Percentiles rank a stretch among this genome's conserved stretches.
These are phyloP conservation scores for Lophius americanus DNA, from an alignment of 2,797 vertebrate species.

Conservation along the genomic window DNA sequence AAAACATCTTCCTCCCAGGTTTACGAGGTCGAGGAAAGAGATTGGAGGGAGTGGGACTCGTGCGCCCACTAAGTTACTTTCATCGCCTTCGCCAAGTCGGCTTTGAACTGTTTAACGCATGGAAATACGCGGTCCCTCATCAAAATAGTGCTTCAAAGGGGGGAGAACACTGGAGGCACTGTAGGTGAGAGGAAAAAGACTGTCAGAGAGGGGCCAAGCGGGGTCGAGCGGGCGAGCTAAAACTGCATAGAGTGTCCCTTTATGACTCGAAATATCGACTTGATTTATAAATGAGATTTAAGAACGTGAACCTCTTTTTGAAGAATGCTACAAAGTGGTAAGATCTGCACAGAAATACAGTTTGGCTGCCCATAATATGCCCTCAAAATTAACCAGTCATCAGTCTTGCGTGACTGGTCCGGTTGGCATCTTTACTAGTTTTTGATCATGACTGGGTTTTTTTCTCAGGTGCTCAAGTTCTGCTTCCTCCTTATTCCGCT, in stretches of 20 bases:
- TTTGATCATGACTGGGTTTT: too few species aligned
- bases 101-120: conserved; percentile 58
- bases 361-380: conserved; percentile 22
- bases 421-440: too few species aligned
- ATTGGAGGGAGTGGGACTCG: conserved; percentile 20
- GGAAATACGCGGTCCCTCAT: conserved; percentile 58
- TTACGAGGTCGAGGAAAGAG: conserved; percentile 34
- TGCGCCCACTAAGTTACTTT: conserved; percentile 44
- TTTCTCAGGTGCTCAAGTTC: too few species aligned
- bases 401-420: too few species aligned
- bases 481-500: too few species aligned
- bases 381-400: conserved; percentile 3
- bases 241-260: conserved; percentile 59
- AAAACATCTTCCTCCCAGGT: conserved; percentile 51
- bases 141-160: conserved; percentile 62
- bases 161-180: conserved; percentile 55
- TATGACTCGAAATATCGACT: conserved; percentile 49
- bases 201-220: conserved; percentile 46
- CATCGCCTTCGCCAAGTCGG: conserved; percentile 39
- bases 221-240: neutral
- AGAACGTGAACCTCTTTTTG: conserved; percentile 26
- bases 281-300: conserved; percentile 44
- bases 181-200: conserved; percentile 61
- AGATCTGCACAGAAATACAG: conserved; percentile 16
- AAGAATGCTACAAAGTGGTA: too few species aligned